A percentile compares a stretch with the other conserved stretches of the same genome.
Conservation (phyloP, 2,888 invertebrate genomes). For the Stenurella melanura region DNA sequence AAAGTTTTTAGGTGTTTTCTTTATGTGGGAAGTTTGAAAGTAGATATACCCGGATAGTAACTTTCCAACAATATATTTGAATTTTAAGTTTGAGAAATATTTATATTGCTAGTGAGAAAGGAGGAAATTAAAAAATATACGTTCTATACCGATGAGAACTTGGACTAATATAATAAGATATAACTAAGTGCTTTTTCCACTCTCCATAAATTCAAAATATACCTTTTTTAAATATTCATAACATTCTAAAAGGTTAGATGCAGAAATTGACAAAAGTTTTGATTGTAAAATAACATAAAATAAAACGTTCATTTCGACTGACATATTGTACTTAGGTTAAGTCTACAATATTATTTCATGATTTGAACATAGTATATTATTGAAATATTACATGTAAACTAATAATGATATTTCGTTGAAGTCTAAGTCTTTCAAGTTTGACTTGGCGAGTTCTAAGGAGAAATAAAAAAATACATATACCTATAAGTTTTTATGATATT, state of each 20-base stretch:
- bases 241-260: constrained; percentile 26
- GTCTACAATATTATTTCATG: no score
- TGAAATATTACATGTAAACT: no score
- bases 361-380: no score
- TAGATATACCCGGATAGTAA: constrained; percentile 19
- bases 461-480: no score
- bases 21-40: constrained; percentile 32
- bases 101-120: constrained; percentile 17
- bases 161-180: constrained; percentile 25
- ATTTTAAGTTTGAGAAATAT: constrained; percentile 35
- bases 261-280: constrained; percentile 24
- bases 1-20: constrained; percentile 36
- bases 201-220: constrained; percentile 26
- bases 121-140: constrained; percentile 29
- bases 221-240: constrained; percentile 32
- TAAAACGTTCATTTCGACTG: no score
- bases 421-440: no score
- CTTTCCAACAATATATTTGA: constrained; percentile 32
- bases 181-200: constrained; percentile 31
- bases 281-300: background rate
- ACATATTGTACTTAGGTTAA: no score
- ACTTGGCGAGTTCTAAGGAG: no score
- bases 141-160: constrained; percentile 12
- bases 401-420: no score
- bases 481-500: no score